phyloP scores from a whole-genome alignment of 2,797 vertebrate species.

The Centroberyx gerrardi region DNA sequence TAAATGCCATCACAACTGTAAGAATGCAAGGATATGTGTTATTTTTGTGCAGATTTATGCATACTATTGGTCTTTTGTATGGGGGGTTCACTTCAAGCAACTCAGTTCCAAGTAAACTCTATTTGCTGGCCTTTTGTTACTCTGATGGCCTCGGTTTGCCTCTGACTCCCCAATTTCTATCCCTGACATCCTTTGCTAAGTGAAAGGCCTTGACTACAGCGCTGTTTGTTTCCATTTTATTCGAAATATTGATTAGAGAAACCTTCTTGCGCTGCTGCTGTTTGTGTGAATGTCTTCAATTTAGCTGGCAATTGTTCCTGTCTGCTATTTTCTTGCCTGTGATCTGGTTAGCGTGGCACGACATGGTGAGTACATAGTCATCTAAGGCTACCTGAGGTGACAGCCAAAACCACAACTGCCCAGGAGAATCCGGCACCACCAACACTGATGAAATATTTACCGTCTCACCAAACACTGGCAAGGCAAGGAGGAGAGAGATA shows the following conservation, averaged over 20 bases:
- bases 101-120: constrained; percentile 28
- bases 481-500: constrained; percentile 29
- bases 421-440: constrained; percentile 47
- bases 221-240: constrained; percentile 11
- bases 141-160: constrained; percentile 26
- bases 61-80: background rate
- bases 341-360: too few relatives aligned
- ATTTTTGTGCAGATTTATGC: constrained; percentile 6
- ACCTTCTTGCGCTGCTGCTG: constrained; percentile 16
- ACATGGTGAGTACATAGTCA: too few relatives aligned
- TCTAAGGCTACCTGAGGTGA: constrained; percentile 35
- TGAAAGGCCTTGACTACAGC: constrained; percentile 7
- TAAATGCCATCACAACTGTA: too few relatives aligned
- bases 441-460: constrained; percentile 66
- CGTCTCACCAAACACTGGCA: constrained; percentile 50
- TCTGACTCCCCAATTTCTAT: background rate
- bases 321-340: background rate
- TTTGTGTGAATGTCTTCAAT: constrained; percentile 19
- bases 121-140: constrained; percentile 28
- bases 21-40: background rate
- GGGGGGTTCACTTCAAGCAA: constrained; percentile 19
- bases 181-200: constrained; percentile 11
- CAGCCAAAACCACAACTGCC: constrained; percentile 49
- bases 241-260: constrained; percentile 32
- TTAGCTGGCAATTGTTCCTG: background rate